Evolutionary conservation across 2,888 invertebrate species (phyloP).

Genomic region (Molorchus minor): DNA sequence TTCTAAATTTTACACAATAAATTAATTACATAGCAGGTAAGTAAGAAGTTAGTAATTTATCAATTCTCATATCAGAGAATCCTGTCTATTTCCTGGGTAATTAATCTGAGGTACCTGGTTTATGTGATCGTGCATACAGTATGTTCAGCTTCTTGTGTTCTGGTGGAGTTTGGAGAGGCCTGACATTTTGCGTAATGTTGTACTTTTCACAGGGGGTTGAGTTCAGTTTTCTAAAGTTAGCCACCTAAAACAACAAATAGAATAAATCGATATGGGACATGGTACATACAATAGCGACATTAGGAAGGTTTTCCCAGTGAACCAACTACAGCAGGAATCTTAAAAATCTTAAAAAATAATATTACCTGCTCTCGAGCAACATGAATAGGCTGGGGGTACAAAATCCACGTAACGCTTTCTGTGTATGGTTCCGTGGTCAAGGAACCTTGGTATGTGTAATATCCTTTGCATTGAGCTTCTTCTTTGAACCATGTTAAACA

Average conservation of each 20-base stretch:
- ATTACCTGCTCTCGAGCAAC: constrained; percentile 73
- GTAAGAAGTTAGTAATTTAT: no score
- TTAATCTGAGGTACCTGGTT: constrained; percentile 42
- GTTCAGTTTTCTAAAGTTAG: constrained; percentile 58
- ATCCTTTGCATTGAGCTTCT: constrained; percentile 73
- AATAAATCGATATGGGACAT: not conserved
- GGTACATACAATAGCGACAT: not conserved
- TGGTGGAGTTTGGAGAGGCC: constrained; percentile 58
- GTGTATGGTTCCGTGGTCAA: constrained; percentile 77
- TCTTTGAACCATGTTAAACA: constrained; percentile 75
- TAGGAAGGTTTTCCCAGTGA: not conserved
- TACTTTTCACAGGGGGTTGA: constrained; percentile 59
- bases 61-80: no score
- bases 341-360: not conserved
- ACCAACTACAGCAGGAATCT: no score
- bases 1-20: no score
- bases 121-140: constrained; percentile 59
- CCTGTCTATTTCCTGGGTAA: no score
- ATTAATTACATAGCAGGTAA: no score
- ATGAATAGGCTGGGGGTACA: constrained; percentile 74
- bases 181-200: constrained; percentile 59
- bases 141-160: constrained; percentile 56
- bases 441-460: constrained; percentile 78
- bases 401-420: constrained; percentile 79
- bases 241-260: constrained; percentile 51